Percentiles rank a stretch among this genome's conserved stretches.
These are phyloP conservation scores for Chaetodon auriga DNA, from an alignment of 2,113 vertebrate genomes.

Conservation along the genomic window DNA sequence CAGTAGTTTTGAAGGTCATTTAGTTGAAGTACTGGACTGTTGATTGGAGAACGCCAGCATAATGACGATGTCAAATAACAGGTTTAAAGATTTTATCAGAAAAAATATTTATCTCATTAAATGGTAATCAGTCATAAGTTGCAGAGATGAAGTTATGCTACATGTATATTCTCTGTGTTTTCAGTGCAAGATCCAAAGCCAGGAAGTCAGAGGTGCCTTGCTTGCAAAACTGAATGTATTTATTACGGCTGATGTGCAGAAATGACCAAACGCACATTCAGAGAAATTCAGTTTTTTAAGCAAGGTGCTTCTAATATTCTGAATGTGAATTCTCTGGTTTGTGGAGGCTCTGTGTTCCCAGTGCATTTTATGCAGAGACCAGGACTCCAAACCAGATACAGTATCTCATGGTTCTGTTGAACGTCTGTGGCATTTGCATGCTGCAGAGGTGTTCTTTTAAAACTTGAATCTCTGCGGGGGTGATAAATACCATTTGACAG, in stretches of 20 bases:
- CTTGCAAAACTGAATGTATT: neutral
- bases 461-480: conserved; percentile 24
- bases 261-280: neutral
- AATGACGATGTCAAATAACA: neutral
- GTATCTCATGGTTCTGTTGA: conserved; percentile 7
- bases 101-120: neutral
- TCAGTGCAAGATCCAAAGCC: neutral
- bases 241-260: neutral
- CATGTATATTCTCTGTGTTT: neutral
- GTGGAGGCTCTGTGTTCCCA: neutral
- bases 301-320: neutral
- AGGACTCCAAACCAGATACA: neutral
- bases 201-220: neutral
- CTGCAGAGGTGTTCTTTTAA: conserved; percentile 40
- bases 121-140: neutral
- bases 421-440: conserved; percentile 39
- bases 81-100: neutral
- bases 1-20: neutral
- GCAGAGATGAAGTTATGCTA: neutral
- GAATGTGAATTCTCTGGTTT: neutral
- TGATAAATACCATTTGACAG: conserved; percentile 51
- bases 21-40: neutral
- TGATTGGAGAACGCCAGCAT: neutral
- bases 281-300: neutral
- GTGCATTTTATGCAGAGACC: neutral